Evolutionary conservation across 2,797 vertebrate species (phyloP).

Genomic region (Bufotes viridis): DNA sequence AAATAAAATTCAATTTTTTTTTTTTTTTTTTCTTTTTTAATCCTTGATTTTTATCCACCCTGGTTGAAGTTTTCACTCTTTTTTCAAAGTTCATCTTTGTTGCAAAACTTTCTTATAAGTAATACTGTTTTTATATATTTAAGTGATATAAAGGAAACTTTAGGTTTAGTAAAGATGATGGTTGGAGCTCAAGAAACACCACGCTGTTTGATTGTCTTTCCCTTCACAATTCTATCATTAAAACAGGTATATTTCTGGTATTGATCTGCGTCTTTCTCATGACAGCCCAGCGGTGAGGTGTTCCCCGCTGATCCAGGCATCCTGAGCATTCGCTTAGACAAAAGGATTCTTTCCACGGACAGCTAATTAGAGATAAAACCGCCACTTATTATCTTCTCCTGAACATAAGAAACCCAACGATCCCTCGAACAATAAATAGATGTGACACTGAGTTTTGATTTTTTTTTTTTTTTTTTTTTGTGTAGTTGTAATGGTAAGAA

Average conservation of each 20-base stretch:
- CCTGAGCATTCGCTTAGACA: conserved; percentile 21
- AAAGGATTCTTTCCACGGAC: conserved; percentile 6
- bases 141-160: not conserved
- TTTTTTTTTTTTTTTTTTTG: not conserved
- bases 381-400: conserved; percentile 18
- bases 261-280: conserved; percentile 21
- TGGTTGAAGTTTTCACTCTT: not conserved
- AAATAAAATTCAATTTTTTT: too few species aligned
- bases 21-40: too few species aligned
- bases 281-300: conserved; percentile 18
- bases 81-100: not conserved
- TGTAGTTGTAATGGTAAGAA: not conserved
- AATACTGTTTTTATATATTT: not conserved
- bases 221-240: not conserved
- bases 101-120: not conserved
- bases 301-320: conserved; percentile 36
- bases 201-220: not conserved
- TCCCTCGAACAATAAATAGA: not conserved
- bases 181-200: not conserved
- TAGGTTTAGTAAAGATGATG: not conserved
- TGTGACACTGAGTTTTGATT: not conserved
- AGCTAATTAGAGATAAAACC: conserved; percentile 44
- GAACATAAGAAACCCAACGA: not conserved
- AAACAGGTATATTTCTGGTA: conserved; percentile 19
- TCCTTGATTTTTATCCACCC: too few species aligned